Evolutionary conservation across 64 coral and sea anemone species (phyloP).

Genomic region (Acropora yongei): DNA sequence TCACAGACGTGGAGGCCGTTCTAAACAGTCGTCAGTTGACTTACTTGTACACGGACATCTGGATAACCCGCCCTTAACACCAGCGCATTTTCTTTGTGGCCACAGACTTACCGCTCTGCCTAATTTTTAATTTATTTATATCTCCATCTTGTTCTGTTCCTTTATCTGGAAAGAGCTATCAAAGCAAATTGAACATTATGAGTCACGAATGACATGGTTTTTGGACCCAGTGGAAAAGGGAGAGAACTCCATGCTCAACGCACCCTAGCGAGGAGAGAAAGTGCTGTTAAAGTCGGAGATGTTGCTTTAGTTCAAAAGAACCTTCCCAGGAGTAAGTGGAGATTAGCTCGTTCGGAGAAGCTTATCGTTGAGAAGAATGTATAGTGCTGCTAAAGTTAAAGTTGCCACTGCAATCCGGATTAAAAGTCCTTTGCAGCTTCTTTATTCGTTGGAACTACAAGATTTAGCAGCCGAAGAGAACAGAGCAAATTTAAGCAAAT

Average conservation of each 20-base stretch:
- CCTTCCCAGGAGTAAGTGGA: background rate
- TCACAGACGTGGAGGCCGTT: slow-evolving; percentile 46
- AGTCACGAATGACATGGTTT: slow-evolving; percentile 18
- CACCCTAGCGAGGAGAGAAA: background rate
- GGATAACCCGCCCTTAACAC: slow-evolving; percentile 41
- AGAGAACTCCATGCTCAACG: slow-evolving; percentile 17
- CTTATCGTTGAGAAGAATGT: background rate
- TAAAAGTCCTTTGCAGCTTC: background rate
- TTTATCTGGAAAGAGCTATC: slow-evolving; percentile 22
- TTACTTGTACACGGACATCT: background rate
- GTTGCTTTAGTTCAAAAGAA: background rate
- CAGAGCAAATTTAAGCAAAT: background rate
- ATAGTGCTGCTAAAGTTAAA: background rate
- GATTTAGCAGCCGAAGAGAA: background rate
- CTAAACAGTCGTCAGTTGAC: slow-evolving; percentile 36
- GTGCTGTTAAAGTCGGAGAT: background rate
- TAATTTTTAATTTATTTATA: background rate
- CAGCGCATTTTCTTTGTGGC: slow-evolving; percentile 41
- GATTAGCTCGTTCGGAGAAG: background rate
- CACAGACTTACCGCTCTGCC: slow-evolving; percentile 19
- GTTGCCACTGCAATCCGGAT: background rate
- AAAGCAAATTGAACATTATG: slow-evolving; percentile 5
- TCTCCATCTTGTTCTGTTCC: background rate
- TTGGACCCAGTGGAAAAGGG: slow-evolving; percentile 10
- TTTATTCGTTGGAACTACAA: background rate